Evolutionary conservation across 2,888 invertebrate species (phyloP).

Genomic region (Nephrotoma guestfalica): DNA sequence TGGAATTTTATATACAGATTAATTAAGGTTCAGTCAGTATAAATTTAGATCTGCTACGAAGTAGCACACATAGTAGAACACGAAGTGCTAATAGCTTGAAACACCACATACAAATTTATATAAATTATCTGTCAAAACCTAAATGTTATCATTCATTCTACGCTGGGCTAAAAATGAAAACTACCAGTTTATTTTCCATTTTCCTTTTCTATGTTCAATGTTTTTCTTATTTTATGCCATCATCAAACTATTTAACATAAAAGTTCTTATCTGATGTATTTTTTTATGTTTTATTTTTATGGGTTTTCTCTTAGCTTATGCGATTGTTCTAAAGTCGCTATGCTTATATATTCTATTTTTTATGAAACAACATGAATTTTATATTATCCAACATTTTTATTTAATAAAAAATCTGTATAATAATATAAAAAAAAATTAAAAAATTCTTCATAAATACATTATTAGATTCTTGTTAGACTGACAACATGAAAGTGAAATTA

Average conservation of each 20-base stretch:
- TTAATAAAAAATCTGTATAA: neutral
- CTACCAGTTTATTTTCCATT: neutral
- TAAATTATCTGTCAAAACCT: neutral
- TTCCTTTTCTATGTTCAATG: neutral
- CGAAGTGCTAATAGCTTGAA: too few relatives aligned
- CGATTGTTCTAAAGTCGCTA: neutral
- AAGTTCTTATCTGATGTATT: neutral
- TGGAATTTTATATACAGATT: too few relatives aligned
- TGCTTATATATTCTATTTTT: neutral
- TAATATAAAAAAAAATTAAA: neutral
- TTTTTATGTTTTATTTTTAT: neutral
- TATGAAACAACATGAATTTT: neutral
- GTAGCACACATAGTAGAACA: too few relatives aligned
- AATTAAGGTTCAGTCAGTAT: too few relatives aligned
- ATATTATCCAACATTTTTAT: neutral
- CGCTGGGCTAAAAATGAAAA: neutral
- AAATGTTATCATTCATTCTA: neutral
- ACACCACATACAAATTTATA: too few relatives aligned
- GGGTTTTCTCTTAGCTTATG: neutral
- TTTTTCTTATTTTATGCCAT: neutral
- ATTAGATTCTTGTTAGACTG: neutral
- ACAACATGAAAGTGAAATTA: neutral
- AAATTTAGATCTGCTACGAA: too few relatives aligned
- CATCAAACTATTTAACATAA: neutral
- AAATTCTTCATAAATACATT: neutral